phyloP scores from a whole-genome alignment of 2,797 vertebrate species.

The Enteromius trimaculatus region DNA sequence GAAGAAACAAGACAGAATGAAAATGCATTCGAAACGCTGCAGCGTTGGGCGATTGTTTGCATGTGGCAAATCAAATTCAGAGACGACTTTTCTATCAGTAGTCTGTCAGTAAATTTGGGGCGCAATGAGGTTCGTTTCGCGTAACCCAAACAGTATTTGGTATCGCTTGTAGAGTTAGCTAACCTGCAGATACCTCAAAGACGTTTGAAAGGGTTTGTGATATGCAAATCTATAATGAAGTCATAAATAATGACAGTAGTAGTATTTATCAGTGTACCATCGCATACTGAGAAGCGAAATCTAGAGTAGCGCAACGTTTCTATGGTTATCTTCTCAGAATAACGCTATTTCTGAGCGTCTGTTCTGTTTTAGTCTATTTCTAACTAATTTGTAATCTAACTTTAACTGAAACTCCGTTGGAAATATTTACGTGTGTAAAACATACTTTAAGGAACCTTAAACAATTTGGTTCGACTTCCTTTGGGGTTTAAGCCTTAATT shows the following conservation, averaged over 20 bases:
- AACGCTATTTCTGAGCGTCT: not conserved
- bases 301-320: not conserved
- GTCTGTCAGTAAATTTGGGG: conserved; percentile 13
- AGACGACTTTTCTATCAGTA: not conserved
- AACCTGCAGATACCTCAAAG: not conserved
- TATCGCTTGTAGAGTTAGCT: not conserved
- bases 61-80: not conserved
- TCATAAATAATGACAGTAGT: not conserved
- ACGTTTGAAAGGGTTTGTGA: not conserved
- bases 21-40: conserved; percentile 2
- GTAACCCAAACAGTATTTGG: not conserved
- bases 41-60: not conserved
- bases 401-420: not conserved
- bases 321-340: not conserved
- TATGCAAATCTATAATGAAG: not conserved
- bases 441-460: not conserved
- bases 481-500: not conserved
- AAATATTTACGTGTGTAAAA: not conserved
- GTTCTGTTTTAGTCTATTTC: not conserved
- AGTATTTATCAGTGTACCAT: not conserved
- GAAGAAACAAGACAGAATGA: not conserved
- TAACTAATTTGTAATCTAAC: not conserved
- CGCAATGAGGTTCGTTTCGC: conserved; percentile 10
- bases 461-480: not conserved
- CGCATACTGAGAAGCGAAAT: not conserved